Evolutionary conservation across 23 tunicate genomes (phyloP), one percentile per base, ranked within the genome.

Genomic region (Diplosoma virens): DNA sequence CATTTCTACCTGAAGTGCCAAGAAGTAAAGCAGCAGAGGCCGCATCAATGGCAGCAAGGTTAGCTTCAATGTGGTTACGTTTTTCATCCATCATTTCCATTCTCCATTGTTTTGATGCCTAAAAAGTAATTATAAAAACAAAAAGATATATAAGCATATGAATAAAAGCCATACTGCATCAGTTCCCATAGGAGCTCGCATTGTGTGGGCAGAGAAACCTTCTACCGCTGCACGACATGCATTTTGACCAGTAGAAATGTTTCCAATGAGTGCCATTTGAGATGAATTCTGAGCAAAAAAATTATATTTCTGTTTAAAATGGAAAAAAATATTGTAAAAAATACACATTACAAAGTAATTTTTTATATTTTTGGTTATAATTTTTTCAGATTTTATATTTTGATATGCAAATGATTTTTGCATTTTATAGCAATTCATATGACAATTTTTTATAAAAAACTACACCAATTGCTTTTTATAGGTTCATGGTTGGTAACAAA

Each of bases 71-170:
- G 73, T 90, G 79, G 73, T 90, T 90, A 20, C 90, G 71, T 37
- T 90, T 90, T 67, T 90, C 97, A 30, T 84, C 97, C 33, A 90
- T 32, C 0, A 90, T 90, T 41, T 90, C 79, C 28, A 85, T 37
- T 32, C 58, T 79, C 97, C 97, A 90, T 65, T 90, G 97, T 45
- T 74, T 90, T 0, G 97, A 59, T 27, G 97, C 97, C 97, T 90
- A 81, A 25, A n/a, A n/a, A n/a, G n/a, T n/a, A n/a, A n/a, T n/a
- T n/a, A n/a, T n/a, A n/a, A n/a, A n/a, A n/a, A n/a, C n/a, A n/a
- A n/a, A n/a, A n/a, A n/a, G n/a, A n/a, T n/a, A n/a, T n/a, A n/a
- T n/a, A n/a, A n/a, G n/a, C n/a, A n/a, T n/a, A n/a, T n/a, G n/a
- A 41, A 7, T 14, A 41, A 41, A 41, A 5, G 9, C 78, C 97